A percentile compares a stretch with the other conserved stretches of the same genome.
These are phyloP conservation scores for Heliothis virescens DNA, from an alignment of 1,140 invertebrate species.

Conservation along the genomic window DNA sequence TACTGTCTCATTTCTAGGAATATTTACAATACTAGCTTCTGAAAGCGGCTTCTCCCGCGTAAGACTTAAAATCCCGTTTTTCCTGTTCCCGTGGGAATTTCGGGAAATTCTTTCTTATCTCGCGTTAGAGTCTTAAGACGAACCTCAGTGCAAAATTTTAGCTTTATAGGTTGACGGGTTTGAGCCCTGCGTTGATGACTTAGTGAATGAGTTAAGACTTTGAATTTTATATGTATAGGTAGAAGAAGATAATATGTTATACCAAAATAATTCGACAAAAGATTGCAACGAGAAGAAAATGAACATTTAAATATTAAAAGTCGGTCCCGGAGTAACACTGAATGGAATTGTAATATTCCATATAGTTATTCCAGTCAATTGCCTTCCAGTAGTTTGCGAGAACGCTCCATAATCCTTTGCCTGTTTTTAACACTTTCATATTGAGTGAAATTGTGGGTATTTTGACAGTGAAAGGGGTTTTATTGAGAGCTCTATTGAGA, in stretches of 20 bases:
- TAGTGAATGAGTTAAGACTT: too few species aligned
- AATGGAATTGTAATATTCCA: slow-evolving; percentile 18
- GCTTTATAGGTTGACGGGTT: too few species aligned
- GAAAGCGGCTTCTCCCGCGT: too few species aligned
- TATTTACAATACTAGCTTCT: background rate
- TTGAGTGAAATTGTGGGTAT: slow-evolving; percentile 11
- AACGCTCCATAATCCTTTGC: background rate
- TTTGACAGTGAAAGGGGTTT: slow-evolving; percentile 15
- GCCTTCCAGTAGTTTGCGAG: slow-evolving; percentile 2
- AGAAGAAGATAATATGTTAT: too few species aligned
- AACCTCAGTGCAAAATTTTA: too few species aligned
- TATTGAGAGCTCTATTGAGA: background rate
- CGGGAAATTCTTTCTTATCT: too few species aligned
- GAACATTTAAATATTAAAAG: background rate
- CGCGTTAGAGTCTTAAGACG: too few species aligned
- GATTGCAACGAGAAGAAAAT: background rate
- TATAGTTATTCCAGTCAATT: slow-evolving; percentile 8
- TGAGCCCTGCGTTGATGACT: too few species aligned
- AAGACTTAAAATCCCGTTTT: too few species aligned
- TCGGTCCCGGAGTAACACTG: background rate
- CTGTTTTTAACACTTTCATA: slow-evolving; percentile 11
- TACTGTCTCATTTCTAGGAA: background rate
- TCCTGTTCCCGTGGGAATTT: too few species aligned
- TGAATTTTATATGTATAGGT: too few species aligned
- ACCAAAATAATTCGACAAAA: background rate